phyloP scores from a whole-genome alignment of 1,140 invertebrate species.

The Cardiocondyla obscurior region DNA sequence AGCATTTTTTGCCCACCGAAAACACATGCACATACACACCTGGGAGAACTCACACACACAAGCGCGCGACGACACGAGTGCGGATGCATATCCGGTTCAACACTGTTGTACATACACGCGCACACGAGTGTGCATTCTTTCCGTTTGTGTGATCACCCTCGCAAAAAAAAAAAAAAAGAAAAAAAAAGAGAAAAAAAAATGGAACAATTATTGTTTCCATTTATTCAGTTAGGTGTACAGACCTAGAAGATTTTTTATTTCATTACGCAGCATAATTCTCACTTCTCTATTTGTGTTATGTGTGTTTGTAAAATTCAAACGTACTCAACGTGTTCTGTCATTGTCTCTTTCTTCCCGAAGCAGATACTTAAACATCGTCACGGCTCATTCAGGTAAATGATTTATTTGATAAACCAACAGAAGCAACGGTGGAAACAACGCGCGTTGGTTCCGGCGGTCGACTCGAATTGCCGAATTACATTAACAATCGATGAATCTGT shows the following conservation, averaged over 20 bases:
- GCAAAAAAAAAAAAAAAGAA: too few relatives aligned
- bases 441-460: background rate
- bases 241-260: background rate
- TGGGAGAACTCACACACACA: slow-evolving; percentile 3
- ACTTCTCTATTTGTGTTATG: slow-evolving; percentile 1
- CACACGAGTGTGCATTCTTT: slow-evolving; percentile 58
- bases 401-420: slow-evolving; percentile 1
- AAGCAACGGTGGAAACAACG: background rate
- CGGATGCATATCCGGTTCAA: slow-evolving; percentile 23
- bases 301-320: slow-evolving; percentile 29
- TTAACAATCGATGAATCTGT: slow-evolving; percentile 10
- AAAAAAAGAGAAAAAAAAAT: too few relatives aligned
- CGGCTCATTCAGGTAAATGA: background rate
- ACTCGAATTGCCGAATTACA: slow-evolving; percentile 11
- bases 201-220: background rate
- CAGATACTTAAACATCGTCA: background rate
- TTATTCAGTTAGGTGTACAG: background rate
- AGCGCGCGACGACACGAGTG: slow-evolving; percentile 13
- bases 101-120: slow-evolving; percentile 66
- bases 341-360: background rate
- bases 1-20: slow-evolving; percentile 51
- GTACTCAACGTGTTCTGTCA: background rate
- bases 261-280: background rate
- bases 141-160: background rate
- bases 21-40: slow-evolving; percentile 11